Base-by-base conservation (phyloP, 1,140 invertebrate genomes). In the Halesus radiatus region DNA sequence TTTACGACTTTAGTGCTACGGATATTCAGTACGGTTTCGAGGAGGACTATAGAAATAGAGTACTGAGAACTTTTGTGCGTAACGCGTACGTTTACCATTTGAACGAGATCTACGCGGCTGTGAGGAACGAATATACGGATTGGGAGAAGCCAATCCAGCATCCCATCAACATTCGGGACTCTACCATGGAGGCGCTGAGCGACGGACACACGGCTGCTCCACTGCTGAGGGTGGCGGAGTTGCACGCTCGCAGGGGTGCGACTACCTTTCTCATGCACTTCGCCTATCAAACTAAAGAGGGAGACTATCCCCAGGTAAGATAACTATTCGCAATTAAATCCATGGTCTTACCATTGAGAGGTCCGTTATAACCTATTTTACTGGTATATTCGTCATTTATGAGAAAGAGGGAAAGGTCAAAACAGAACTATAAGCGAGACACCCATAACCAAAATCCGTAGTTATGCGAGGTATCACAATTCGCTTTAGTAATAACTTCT, bases 91-190 rank as follows among this genome's bases (percentile, higher is more conserved):
- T 93, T 26, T 97, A 94, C 86, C 96, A 98, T 86, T 91, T 96
- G 82, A 96, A 97, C 88, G 96, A 98, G 88, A 97, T 98, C 77
- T 96, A 96, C 85, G 94, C 96, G 26, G 96, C 97, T 8, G 92
- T 98, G 13, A 90, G 95, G 32, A 97, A 98, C 89, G 96, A 98
- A 87, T 98, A 98, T 88, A 97, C 96, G 45, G 95, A 97, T 87
- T 97, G 96, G 96, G 94, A 95, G 85, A 94, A 96, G 84, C 93
- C 95, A 4, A 95, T 95, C 29, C 92, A 95, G 73, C 95, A 97
- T 85, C 95, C 96, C 0, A 94, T 96, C 85, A 95, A 95, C 86
- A 89, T 90, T 62, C 88, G 97, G 10, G 96, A 98, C 86, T 95
- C 94, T 16, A 95, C 97, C 0, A 93, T 98, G 87, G 96, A 97